Percentiles rank a stretch among this genome's conserved stretches.
phyloP scores from a whole-genome alignment of 2,113 vertebrate species.

The Mesocricetus auratus region DNA sequence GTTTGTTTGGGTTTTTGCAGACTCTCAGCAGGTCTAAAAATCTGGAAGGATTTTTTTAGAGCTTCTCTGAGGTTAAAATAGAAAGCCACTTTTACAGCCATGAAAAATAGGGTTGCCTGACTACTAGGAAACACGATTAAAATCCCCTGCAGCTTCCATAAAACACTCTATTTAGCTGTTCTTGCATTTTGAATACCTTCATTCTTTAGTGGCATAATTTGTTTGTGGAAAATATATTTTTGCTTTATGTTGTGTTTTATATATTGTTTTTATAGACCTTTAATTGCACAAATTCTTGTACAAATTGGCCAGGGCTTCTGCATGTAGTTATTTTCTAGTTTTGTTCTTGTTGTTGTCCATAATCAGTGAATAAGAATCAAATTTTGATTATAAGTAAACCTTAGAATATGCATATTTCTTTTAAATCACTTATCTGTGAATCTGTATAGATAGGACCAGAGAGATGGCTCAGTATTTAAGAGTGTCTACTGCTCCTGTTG shows the following conservation, averaged over 20 bases:
- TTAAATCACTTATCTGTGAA: not conserved
- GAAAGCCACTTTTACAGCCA: constrained; percentile 75
- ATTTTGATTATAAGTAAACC: no score
- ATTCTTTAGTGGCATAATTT: constrained; percentile 65
- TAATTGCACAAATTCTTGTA: constrained; percentile 56
- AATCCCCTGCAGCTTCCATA: constrained; percentile 59
- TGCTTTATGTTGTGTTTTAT: constrained; percentile 39
- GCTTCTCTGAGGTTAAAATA: constrained; percentile 67
- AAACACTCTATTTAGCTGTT: constrained; percentile 61
- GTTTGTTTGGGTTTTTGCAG: constrained; percentile 68
- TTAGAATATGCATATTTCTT: fast-evolving
- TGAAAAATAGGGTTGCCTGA: constrained; percentile 72
- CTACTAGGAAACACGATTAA: constrained; percentile 52
- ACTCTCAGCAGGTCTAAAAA: constrained; percentile 72
- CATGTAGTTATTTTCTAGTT: not conserved
- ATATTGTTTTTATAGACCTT: constrained; percentile 25
- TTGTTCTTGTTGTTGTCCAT: not conserved
- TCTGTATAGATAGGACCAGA: not conserved
- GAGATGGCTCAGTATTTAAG: not conserved
- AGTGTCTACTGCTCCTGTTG: not conserved
- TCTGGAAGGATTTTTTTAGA: constrained; percentile 62
- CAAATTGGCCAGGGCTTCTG: constrained; percentile 47
- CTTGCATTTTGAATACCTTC: constrained; percentile 51
- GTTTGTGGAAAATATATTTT: constrained; percentile 67
- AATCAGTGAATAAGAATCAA: not conserved